phyloP scores from a whole-genome alignment of 2,797 vertebrate genomes.

The Craterocephalus amniculus region DNA sequence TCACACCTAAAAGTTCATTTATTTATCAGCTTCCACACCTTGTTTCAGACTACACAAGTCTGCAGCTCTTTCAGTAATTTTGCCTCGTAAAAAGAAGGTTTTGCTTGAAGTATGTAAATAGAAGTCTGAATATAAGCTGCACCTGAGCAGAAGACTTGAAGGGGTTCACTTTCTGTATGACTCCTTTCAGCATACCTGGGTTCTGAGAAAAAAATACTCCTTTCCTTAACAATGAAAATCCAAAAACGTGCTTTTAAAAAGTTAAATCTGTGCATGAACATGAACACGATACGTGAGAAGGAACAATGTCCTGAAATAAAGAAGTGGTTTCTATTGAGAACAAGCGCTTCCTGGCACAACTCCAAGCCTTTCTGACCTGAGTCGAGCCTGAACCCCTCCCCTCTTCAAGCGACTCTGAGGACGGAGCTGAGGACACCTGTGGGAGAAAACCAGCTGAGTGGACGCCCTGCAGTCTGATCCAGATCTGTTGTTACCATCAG shows the following conservation, averaged over 20 bases:
- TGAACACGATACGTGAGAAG: neutral
- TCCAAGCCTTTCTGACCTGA: constrained; percentile 50
- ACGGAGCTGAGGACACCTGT: constrained; percentile 48
- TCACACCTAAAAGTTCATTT: neutral
- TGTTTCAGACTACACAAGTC: neutral
- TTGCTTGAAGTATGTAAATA: neutral
- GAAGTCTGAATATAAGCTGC: neutral
- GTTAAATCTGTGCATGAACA: neutral
- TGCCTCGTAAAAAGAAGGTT: no score
- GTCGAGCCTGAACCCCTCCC: constrained; percentile 10
- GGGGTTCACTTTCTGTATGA: constrained; percentile 71
- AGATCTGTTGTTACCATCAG: neutral
- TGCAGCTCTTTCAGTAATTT: neutral
- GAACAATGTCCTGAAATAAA: constrained; percentile 11
- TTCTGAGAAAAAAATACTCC: constrained; percentile 46
- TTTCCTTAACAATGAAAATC: neutral
- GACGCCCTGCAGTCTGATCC: neutral
- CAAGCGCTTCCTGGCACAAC: neutral
- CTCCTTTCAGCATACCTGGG: constrained; percentile 52
- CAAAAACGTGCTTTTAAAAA: neutral
- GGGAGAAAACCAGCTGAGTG: neutral
- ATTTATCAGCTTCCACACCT: neutral
- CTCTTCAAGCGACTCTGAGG: constrained; percentile 44
- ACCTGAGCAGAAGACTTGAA: constrained; percentile 69
- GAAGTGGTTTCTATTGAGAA: neutral